These are phyloP conservation scores for Cyprinus carpio DNA, from an alignment of 2,113 vertebrate genomes.

Conservation along the genomic window DNA sequence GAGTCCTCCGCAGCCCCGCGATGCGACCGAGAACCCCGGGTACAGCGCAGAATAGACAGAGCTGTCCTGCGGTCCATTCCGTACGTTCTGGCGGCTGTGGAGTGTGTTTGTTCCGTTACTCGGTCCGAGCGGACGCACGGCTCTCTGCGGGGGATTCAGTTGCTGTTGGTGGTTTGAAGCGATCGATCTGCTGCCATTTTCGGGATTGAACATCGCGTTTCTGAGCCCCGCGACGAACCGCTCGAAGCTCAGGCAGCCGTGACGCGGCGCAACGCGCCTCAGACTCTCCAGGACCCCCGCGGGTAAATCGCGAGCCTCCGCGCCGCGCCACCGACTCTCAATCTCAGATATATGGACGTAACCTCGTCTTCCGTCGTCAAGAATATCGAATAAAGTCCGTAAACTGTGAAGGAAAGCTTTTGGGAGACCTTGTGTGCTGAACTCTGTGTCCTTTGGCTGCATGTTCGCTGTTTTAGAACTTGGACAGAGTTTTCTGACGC, in stretches of 20 bases:
- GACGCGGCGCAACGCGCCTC: slow-evolving; percentile 82
- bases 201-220: slow-evolving; percentile 79
- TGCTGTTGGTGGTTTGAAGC: slow-evolving; percentile 49
- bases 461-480: slow-evolving; percentile 53
- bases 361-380: slow-evolving; percentile 87
- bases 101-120: slow-evolving; percentile 73
- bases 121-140: slow-evolving; percentile 74
- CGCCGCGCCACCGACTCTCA: slow-evolving; percentile 90
- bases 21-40: not conserved
- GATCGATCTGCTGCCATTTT: slow-evolving; percentile 57
- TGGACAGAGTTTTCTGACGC: slow-evolving; percentile 55
- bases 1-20: not conserved
- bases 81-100: slow-evolving; percentile 59
- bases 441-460: slow-evolving; percentile 69
- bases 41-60: not conserved
- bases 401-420: slow-evolving; percentile 89
- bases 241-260: slow-evolving; percentile 91
- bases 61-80: slow-evolving; percentile 62
- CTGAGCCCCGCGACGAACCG: slow-evolving; percentile 89
- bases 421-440: slow-evolving; percentile 81
- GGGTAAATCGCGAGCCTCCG: slow-evolving; percentile 83
- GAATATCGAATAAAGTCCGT: slow-evolving; percentile 90
- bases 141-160: slow-evolving; percentile 60
- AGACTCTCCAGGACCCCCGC: slow-evolving; percentile 86
- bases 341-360: slow-evolving; percentile 93